These are phyloP conservation scores for Amblyteles armatorius DNA, from an alignment of 2,888 invertebrate genomes.

Conservation along the genomic window DNA sequence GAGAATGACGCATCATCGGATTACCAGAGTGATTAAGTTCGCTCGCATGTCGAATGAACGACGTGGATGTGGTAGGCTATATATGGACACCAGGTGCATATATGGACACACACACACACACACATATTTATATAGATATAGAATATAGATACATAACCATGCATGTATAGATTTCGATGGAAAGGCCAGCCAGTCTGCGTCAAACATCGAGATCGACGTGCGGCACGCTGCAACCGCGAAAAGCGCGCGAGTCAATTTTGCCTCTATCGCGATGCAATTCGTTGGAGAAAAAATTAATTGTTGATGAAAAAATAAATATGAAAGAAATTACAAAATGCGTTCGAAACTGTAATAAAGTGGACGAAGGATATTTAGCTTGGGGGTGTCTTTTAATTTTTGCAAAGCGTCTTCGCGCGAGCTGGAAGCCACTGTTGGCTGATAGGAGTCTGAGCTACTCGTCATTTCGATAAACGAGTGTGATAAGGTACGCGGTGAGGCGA, in stretches of 20 bases:
- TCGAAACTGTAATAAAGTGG: background rate
- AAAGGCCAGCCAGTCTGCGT: slow-evolving; percentile 43
- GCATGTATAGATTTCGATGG: slow-evolving; percentile 20
- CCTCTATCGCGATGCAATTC: background rate
- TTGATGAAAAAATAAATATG: background rate
- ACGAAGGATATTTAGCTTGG: slow-evolving; percentile 9
- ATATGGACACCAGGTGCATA: background rate
- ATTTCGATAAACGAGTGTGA: slow-evolving; percentile 49
- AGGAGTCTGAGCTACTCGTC: slow-evolving; percentile 1
- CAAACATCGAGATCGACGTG: slow-evolving; percentile 43
- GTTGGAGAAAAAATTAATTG: background rate
- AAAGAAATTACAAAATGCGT: background rate
- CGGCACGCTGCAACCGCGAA: background rate
- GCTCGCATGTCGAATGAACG: slow-evolving; percentile 54
- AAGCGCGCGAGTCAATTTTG: slow-evolving; percentile 63
- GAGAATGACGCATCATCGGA: slow-evolving; percentile 66
- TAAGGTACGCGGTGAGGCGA: slow-evolving; percentile 22
- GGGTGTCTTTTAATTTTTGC: slow-evolving; percentile 45
- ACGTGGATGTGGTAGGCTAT: slow-evolving; percentile 27
- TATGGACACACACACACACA: background rate
- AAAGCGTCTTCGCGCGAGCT: slow-evolving; percentile 41
- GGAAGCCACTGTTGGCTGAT: background rate
- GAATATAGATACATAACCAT: background rate
- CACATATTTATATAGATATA: background rate
- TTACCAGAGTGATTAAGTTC: slow-evolving; percentile 62